phyloP scores from a whole-genome alignment of 2,888 invertebrate species.

The Cephus pulcher region DNA sequence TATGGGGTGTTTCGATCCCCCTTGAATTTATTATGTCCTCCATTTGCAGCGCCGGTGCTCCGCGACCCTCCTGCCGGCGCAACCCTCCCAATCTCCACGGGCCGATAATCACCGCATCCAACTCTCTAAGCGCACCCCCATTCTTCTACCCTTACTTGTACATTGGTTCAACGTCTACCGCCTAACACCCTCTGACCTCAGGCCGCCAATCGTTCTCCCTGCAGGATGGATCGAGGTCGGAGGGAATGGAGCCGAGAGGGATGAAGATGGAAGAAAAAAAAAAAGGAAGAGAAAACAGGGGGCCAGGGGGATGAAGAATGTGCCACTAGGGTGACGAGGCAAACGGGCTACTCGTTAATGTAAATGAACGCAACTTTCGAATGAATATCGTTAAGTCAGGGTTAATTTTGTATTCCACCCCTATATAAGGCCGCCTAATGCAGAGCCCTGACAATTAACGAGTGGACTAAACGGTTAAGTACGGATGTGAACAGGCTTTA shows the following conservation, averaged over 20 bases:
- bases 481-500: constrained; percentile 8
- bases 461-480: constrained; percentile 14
- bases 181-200: not conserved
- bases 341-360: constrained; percentile 5
- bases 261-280: not conserved
- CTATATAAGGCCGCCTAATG: constrained; percentile 9
- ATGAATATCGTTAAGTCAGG: constrained; percentile 18
- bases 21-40: constrained; percentile 1
- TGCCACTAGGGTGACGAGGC: not conserved
- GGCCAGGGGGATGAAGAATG: not conserved
- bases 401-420: constrained; percentile 6
- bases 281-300: not conserved
- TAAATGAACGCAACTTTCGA: constrained; percentile 15
- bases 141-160: not conserved
- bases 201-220: not conserved
- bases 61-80: not conserved
- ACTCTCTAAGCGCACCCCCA: not conserved
- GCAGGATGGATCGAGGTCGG: not conserved
- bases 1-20: not conserved
- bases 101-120: not conserved
- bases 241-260: not conserved
- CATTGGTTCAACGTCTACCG: not conserved
- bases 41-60: not conserved
- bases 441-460: constrained; percentile 14
- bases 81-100: not conserved